Evolutionary conservation across 2,113 vertebrate species (phyloP), one percentile per base, ranked within the genome.

Genomic region (Mesocricetus auratus): DNA sequence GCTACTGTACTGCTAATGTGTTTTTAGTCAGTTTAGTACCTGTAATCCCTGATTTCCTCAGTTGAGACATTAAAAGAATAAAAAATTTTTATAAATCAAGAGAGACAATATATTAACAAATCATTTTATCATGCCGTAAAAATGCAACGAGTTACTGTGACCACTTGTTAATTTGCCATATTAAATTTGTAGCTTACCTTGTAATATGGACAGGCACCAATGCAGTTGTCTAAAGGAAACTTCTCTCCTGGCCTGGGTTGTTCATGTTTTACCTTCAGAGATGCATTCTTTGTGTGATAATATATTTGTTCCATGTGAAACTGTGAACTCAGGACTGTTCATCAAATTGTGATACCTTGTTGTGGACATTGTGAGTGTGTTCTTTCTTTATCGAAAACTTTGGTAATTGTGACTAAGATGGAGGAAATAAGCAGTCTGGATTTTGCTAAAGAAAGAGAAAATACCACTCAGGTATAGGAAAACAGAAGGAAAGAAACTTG

Each of bases 241-340:
- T 56, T 91, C 5, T 50, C 11, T 29, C 21, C 9, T 31, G 33
- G 60, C 39, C 1, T 2, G 64, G 5, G n/a, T 58, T 31, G 66
- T 39, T 90, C 39, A 73, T 29, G 7, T 60, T 85, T 94, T 8
- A 58, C 58, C 15, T 78, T 62, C 42, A 86, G 45, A 89, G 45
- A 45, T 86, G 0, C 36, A 89, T 90, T 93, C 15, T 17, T 78
- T 75, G 0, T n/a, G 29, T 24, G 10, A 31, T 47, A 78, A 92
- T 47, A 42, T 47, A 90, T 93, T n/a, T 69, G 31, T 89, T 88
- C 3, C 22, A 74, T 85, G 13, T 94, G 64, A 85, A 81, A 96
- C 92, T 83, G 60, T 39, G 69, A 50, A 69, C 39, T 47, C 71
- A 6, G 15, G 4, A 50, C 60, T 90, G 5, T n/a, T 21, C 53